These are phyloP conservation scores for Battus philenor DNA, from an alignment of 1,140 invertebrate species.

Conservation along the genomic window DNA sequence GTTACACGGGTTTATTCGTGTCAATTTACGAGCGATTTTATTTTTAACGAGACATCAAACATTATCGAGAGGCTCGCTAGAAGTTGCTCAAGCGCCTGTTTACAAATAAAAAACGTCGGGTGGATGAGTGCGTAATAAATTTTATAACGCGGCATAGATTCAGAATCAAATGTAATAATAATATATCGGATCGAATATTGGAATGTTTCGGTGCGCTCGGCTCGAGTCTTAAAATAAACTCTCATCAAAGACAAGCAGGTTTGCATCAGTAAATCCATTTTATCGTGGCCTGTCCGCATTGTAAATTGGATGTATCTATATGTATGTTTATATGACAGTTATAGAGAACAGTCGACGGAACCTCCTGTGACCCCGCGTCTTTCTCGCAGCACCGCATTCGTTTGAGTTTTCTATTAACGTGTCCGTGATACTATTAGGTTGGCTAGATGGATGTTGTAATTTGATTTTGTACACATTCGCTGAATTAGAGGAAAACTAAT, in stretches of 20 bases:
- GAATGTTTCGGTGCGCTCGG: slow-evolving; percentile 68
- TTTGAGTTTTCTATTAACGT: slow-evolving; percentile 67
- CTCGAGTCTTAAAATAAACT: slow-evolving; percentile 68
- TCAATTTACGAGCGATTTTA: slow-evolving; percentile 64
- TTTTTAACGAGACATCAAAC: slow-evolving; percentile 74
- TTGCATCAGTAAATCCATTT: slow-evolving; percentile 75
- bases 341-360: slow-evolving; percentile 23
- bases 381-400: slow-evolving; percentile 48
- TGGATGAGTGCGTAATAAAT: slow-evolving; percentile 73
- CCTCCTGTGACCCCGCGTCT: slow-evolving; percentile 45
- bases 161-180: slow-evolving; percentile 71
- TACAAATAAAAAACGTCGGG: slow-evolving; percentile 68
- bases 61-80: slow-evolving; percentile 54
- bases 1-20: slow-evolving; percentile 58
- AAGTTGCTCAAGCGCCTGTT: slow-evolving; percentile 65
- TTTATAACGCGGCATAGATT: slow-evolving; percentile 71
- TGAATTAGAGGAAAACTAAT: slow-evolving; percentile 44
- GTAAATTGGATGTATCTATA: slow-evolving; percentile 63
- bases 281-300: slow-evolving; percentile 69
- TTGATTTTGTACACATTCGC: slow-evolving; percentile 55
- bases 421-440: slow-evolving; percentile 50
- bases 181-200: slow-evolving; percentile 72
- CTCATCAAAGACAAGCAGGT: slow-evolving; percentile 75
- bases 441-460: slow-evolving; percentile 60
- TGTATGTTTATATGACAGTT: slow-evolving; percentile 41